Conservation (phyloP, 2,797 vertebrate species). For the Falco berigora region DNA sequence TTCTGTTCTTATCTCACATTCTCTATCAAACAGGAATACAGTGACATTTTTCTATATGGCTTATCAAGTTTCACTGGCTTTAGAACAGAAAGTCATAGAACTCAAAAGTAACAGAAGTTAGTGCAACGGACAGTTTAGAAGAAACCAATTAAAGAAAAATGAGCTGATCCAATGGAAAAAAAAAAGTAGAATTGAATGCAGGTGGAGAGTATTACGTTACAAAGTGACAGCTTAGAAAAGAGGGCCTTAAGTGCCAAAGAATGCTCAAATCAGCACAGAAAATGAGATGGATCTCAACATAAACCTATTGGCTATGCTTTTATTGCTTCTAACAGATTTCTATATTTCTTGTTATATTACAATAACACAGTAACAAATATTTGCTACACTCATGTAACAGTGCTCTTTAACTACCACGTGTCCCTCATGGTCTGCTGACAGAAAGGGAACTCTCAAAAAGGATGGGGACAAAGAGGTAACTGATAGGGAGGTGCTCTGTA, state of each 20-base stretch:
- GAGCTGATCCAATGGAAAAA: background rate
- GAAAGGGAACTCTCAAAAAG: background rate
- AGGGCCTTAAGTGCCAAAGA: background rate
- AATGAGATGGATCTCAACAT: background rate
- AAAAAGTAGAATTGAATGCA: background rate
- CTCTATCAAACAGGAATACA: background rate
- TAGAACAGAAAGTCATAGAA: background rate
- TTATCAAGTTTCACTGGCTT: background rate
- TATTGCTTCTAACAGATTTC: background rate
- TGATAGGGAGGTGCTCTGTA: background rate
- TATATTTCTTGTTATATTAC: background rate
- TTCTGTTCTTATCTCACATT: background rate
- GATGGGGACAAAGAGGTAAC: background rate
- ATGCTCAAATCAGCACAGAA: background rate
- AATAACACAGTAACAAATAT: background rate
- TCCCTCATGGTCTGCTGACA: background rate
- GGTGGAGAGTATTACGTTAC: background rate
- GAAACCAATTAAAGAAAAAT: background rate
- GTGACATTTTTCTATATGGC: background rate
- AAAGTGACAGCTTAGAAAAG: background rate
- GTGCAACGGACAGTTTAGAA: background rate
- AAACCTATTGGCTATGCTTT: background rate
- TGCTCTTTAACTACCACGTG: background rate
- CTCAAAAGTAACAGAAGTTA: background rate
- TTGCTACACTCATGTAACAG: background rate